These are phyloP conservation scores for Meandrusa payeni DNA, from an alignment of 2,888 invertebrate species.

Conservation along the genomic window DNA sequence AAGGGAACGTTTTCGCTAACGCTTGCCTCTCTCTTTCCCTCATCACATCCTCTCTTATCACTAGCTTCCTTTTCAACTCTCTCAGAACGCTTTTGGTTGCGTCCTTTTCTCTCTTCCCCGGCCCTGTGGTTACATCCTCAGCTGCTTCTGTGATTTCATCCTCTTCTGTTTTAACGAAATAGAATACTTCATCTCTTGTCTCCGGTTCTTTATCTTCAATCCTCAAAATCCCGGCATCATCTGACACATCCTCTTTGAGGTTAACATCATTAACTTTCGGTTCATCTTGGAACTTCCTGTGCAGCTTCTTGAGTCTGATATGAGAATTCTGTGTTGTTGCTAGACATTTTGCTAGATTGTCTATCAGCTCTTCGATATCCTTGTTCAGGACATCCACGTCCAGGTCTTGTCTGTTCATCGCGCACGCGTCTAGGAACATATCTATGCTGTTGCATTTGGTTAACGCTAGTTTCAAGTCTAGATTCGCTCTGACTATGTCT, in stretches of 20 bases:
- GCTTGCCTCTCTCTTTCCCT: conserved; percentile 72
- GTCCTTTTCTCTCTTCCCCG: conserved; percentile 63
- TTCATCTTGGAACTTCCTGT: conserved; percentile 43
- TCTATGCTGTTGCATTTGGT: conserved; percentile 64
- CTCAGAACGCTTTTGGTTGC: conserved; percentile 59
- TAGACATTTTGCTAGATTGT: conserved; percentile 56
- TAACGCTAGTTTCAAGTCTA: conserved; percentile 61
- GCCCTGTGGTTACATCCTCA: conserved; percentile 56
- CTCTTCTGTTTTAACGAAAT: conserved; percentile 66
- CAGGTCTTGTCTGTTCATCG: conserved; percentile 56
- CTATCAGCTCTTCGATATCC: conserved; percentile 64
- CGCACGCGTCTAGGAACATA: conserved; percentile 67
- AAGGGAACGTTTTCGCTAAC: conserved; percentile 70
- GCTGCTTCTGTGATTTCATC: conserved; percentile 42
- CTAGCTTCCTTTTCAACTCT: conserved; percentile 66
- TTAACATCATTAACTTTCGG: conserved; percentile 26
- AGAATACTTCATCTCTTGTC: conserved; percentile 70
- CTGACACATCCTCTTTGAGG: conserved; percentile 37
- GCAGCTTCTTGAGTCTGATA: conserved; percentile 59
- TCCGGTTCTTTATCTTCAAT: conserved; percentile 62
- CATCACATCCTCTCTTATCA: conserved; percentile 72
- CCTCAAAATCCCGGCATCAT: conserved; percentile 42
- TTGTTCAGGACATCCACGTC: conserved; percentile 55
- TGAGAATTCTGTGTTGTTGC: conserved; percentile 58
- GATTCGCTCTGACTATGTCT: conserved; percentile 53